Evolutionary conservation across 2,113 vertebrate species (phyloP).

Genomic region (Synodontis membranacea): DNA sequence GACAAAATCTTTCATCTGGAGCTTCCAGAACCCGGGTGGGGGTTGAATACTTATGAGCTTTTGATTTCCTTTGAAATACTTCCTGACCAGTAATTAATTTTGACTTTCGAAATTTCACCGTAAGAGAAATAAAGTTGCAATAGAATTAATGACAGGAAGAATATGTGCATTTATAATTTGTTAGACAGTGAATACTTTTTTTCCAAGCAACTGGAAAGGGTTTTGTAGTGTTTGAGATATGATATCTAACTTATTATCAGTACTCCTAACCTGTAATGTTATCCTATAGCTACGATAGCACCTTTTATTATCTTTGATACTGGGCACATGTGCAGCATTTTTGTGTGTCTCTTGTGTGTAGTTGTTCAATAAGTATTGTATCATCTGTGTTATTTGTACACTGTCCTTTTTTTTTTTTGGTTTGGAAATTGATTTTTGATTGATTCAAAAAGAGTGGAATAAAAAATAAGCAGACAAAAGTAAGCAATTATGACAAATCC

Average conservation of each 20-base stretch:
- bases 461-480: not conserved
- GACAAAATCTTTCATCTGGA: not conserved
- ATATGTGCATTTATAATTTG: not conserved
- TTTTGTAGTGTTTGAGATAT: not conserved
- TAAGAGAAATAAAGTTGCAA: not conserved
- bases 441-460: not conserved
- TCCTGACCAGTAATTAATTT: not conserved
- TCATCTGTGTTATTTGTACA: not conserved
- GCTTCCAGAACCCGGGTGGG: too few species aligned
- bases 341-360: not conserved
- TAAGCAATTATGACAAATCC: not conserved
- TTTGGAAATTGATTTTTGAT: slow-evolving; percentile 7
- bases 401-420: not conserved
- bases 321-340: not conserved
- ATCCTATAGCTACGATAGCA: not conserved
- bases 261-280: not conserved
- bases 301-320: not conserved
- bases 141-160: too few species aligned
- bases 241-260: not conserved
- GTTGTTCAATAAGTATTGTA: not conserved
- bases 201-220: not conserved
- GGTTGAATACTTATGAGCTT: not conserved
- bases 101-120: not conserved
- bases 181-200: not conserved
- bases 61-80: too few species aligned